Conservation (phyloP, 2,113 vertebrate genomes). For the Oryzias melastigma region DNA sequence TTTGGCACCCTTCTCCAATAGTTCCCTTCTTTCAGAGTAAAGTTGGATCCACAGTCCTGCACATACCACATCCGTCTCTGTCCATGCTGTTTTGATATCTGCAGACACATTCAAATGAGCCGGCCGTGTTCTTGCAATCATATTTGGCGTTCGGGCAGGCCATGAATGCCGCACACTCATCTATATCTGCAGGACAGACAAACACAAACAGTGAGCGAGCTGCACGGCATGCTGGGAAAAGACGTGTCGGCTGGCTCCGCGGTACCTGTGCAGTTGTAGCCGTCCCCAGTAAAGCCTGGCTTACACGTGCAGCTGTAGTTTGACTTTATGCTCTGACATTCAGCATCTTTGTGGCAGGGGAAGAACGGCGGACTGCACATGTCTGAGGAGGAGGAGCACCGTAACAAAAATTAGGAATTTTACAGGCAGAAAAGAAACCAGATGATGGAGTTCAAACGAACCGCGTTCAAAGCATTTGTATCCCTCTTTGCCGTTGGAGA, state of each 20-base stretch:
- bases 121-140: conserved; percentile 76
- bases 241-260: neutral
- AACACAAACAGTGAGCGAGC: neutral
- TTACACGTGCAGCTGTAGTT: conserved; percentile 79
- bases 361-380: conserved; percentile 78
- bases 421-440: neutral
- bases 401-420: neutral
- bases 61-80: conserved; percentile 74
- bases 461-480: conserved; percentile 83
- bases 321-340: conserved; percentile 69
- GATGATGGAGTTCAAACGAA: conserved; percentile 29
- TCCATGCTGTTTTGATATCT: conserved; percentile 66
- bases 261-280: conserved; percentile 77
- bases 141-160: conserved; percentile 80
- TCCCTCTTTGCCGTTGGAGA: conserved; percentile 61
- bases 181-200: conserved; percentile 66
- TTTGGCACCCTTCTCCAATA: no score
- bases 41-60: neutral
- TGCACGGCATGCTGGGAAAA: neutral
- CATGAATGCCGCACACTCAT: conserved; percentile 74
- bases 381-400: conserved; percentile 55
- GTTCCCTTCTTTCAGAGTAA: no score
- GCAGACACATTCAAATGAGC: conserved; percentile 75
- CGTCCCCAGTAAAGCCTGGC: conserved; percentile 73
- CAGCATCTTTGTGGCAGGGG: conserved; percentile 78